Percentiles rank a stretch among this genome's conserved stretches.
Conservation (phyloP, 2,113 vertebrate genomes). For the Scatophagus argus region DNA sequence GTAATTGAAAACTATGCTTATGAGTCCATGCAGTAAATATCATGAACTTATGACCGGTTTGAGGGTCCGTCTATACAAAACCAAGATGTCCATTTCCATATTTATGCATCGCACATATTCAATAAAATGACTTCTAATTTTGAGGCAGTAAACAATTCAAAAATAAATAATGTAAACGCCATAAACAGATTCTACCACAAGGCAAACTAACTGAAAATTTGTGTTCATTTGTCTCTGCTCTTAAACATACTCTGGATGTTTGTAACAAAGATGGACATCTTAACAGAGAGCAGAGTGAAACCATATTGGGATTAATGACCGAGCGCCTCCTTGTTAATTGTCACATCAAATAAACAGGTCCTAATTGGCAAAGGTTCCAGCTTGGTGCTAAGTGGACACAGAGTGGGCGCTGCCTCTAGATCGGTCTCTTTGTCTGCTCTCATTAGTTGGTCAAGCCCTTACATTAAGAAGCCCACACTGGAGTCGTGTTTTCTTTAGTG, state of each 20-base stretch:
- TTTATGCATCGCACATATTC: neutral
- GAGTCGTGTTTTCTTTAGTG: conserved; percentile 73
- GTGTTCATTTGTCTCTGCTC: neutral
- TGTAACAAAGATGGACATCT: conserved; percentile 42
- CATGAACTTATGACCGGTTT: conserved; percentile 16
- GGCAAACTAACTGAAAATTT: conserved; percentile 11
- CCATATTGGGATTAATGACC: conserved; percentile 72
- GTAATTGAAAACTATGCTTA: conserved; percentile 48
- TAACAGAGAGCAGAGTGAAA: conserved; percentile 37
- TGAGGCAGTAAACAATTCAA: conserved; percentile 4
- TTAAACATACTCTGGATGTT: conserved; percentile 24
- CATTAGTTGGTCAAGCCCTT: conserved; percentile 79
- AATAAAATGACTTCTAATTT: neutral
- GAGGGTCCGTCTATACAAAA: neutral
- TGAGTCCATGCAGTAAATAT: neutral
- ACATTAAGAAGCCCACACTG: conserved; percentile 76
- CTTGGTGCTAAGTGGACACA: conserved; percentile 75
- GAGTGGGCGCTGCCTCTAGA: conserved; percentile 75
- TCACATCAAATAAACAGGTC: conserved; percentile 83
- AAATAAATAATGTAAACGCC: neutral
- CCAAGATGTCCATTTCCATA: neutral
- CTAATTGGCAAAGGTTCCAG: conserved; percentile 81
- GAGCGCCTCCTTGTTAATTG: conserved; percentile 77
- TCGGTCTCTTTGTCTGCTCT: conserved; percentile 80
- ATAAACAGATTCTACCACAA: neutral